phyloP scores from a whole-genome alignment of 2,888 invertebrate species.

The Trilocha varians region DNA sequence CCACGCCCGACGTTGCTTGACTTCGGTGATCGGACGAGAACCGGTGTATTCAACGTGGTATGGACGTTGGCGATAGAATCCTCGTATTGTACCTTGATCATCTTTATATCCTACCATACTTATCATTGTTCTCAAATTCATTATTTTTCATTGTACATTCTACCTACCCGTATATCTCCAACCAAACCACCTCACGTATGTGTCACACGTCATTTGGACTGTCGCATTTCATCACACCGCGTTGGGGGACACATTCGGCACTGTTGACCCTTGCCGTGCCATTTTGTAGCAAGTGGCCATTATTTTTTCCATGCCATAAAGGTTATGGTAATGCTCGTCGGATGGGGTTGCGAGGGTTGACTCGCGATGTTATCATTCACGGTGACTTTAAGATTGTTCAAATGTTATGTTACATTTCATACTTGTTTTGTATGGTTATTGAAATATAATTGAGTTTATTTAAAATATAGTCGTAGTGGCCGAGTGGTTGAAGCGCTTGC shows the following conservation, averaged over 20 bases:
- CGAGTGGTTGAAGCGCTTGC: too few relatives aligned
- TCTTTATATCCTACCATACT: too few relatives aligned
- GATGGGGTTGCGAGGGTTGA: constrained; percentile 49
- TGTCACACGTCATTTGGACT: constrained; percentile 68
- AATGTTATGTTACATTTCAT: constrained; percentile 11
- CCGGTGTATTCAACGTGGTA: constrained; percentile 48
- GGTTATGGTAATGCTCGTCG: constrained; percentile 58
- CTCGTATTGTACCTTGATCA: too few relatives aligned
- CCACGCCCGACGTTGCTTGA: constrained; percentile 67
- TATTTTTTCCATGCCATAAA: constrained; percentile 63
- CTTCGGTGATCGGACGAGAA: constrained; percentile 70
- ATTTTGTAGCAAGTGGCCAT: constrained; percentile 48
- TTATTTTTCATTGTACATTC: constrained; percentile 9
- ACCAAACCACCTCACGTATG: constrained; percentile 42
- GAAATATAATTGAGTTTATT: too few relatives aligned
- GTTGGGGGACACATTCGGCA: constrained; percentile 26
- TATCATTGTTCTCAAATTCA: too few relatives aligned
- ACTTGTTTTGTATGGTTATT: too few relatives aligned
- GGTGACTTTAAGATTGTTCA: constrained; percentile 28
- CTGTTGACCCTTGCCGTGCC: constrained; percentile 48
- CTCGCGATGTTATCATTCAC: constrained; percentile 42
- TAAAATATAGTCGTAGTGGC: too few relatives aligned
- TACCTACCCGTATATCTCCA: constrained; percentile 17
- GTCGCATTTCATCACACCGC: constrained; percentile 68
- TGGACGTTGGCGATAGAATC: constrained; percentile 42